Evolutionary conservation across 2,113 vertebrate genomes (phyloP), one percentile per base, ranked within the genome.

Genomic region (Myocastor coypus): DNA sequence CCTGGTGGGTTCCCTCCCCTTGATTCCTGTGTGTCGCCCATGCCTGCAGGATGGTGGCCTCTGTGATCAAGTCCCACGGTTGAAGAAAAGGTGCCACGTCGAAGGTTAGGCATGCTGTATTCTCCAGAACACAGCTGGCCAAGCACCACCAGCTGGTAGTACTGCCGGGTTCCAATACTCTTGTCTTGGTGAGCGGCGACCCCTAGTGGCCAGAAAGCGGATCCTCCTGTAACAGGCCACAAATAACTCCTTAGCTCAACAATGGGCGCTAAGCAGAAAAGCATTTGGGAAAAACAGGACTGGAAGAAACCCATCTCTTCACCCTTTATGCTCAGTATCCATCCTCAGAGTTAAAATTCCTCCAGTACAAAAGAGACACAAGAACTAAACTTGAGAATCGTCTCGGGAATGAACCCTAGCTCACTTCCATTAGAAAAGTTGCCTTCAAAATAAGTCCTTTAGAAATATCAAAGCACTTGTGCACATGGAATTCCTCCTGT

Each of bases 191-290:
- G 11, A n/a, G n/a, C 63, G 7, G 34, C 13, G 19, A 92, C 92
- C 52, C 7, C 96, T 92, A 10, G 96, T 88, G 97, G 34, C 34
- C 28, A 91, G 0, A 86, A 64, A 77, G 1, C 81, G 81, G 59
- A 57, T 63, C 7, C 7, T 1, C 3, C 32, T 11, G 61, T 34
- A 20, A 12, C 22, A 6, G 40, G 40, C 40, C 3, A n/a, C 7
- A 42, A 37, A 32, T 0, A 9, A 9, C 68, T 19, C 28, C 12
- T 0, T 0, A 8, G 42, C 3, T 1, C 5, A 10, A 7, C 37
- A 32, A 4, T 0, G 9, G 19, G 8, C 12, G 57, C 42, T 24
- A 12, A 90, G 24, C 0, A 17, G 26, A n/a, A 81, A 61, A 63
- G 42, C 37, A 52, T 12, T 0, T 13, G 34, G 19, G 50, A 34